Evolutionary conservation across 2,113 vertebrate genomes (phyloP), one percentile per base, ranked within the genome.

Genomic region (Silurus asotus): DNA sequence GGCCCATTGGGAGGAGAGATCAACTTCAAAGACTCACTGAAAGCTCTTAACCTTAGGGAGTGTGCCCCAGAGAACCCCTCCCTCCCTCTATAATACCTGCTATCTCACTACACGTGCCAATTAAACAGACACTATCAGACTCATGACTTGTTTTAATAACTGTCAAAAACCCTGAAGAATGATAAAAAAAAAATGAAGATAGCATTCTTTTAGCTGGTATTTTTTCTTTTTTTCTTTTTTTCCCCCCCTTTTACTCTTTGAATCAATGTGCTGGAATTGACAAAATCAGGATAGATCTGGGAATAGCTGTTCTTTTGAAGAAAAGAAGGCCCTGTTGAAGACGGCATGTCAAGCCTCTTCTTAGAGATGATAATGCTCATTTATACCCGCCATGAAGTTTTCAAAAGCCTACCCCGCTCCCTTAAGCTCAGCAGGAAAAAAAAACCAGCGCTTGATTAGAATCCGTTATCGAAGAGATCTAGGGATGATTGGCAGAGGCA

Each of bases 21-120:
- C 91, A 90, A 94, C 93, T 94, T 95, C 94, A 95, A 95, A 95
- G 94, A 91, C 93, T 90, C 87, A 86, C 90, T 94, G 90, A 93
- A 93, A 93, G 92, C 93, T 87, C 62, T 77, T 84, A 56, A 88
- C 92, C 91, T 89, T 67, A 81, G 92, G 92, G 91, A 91, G 89
- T 90, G 90, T 91, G 91, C 92, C 89, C 87, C 91, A 92, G 92
- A 92, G 92, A 94, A 94, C 91, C 88, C 87, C 90, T 91, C 88
- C 90, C 93, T 92, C 89, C 88, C 91, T 90, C 88, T 91, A 86
- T 90, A 90, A 94, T 92, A 78, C 88, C 87, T 82, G 49, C 25
- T 77, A 86, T 89, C 83, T 88, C 75, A 87, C 87, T 90, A 88
- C 85, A 87, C 53, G 78, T 86, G 86, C 90, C 89, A 89, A 89